Evolutionary conservation across 2,113 vertebrate species (phyloP), one percentile per base, ranked within the genome.

Genomic region (Engraulis encrasicolus): DNA sequence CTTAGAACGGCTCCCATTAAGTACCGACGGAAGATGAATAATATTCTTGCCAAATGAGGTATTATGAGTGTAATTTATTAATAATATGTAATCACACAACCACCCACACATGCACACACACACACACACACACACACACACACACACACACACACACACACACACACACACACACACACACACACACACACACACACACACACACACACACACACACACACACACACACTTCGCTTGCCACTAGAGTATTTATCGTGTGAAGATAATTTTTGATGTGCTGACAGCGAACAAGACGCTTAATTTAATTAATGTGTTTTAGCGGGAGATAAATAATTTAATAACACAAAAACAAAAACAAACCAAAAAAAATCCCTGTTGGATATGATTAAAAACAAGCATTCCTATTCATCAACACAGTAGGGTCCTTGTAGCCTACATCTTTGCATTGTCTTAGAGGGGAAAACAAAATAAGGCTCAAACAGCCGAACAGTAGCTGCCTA

Each of bases 371-470:
- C 58, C 58, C 58, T 27, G 27, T 34, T 34, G 15, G 66, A 74
- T 74, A 14, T 31, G 27, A 74, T 74, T 74, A 74, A 74, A 34
- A 6, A 5, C 2, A 74, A 1, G 4, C 54, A 6, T n/a, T 74
- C 23, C 66, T 34, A 74, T 74, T 74, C 66, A 74, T 74, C 66
- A 74, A 34, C 66, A 34, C 66, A 74, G 66, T 31, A 74, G 66
- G 27, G n/a, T n/a, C n/a, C n/a, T n/a, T n/a, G n/a, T n/a, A n/a
- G n/a, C n/a, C n/a, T n/a, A n/a, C n/a, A n/a, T 36, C 66, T 34
- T 34, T 17, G 27, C 66, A 74, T 74, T 74, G 66, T 74, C 66
- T 74, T 11, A 1, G 58, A 11, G 58, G 6, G 11, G 15, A 74
- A 31, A 15, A 0, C 4, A 74, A 14, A 6, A 71, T 20, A 20